Conservation (phyloP, 37 sponge, comb jelly and placozoan species). For the Tethya wilhelma region DNA sequence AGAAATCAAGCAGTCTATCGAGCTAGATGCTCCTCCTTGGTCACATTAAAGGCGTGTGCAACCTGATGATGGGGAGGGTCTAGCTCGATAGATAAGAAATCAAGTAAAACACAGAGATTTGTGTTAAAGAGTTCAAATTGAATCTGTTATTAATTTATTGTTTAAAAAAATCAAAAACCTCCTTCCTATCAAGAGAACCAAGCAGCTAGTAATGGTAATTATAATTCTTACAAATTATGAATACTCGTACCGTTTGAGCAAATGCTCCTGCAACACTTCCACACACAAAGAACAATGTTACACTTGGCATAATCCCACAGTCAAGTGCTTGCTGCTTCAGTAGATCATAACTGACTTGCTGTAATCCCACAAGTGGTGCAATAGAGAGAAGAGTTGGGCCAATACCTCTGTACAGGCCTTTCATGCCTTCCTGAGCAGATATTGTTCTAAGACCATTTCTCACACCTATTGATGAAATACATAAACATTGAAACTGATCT, state of each 20-base stretch:
- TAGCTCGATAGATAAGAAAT: neutral
- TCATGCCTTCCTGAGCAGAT: conserved; percentile 16
- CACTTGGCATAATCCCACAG: conserved; percentile 27
- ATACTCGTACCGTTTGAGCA: conserved; percentile 72
- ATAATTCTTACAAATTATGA: neutral
- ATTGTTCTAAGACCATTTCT: conserved; percentile 39
- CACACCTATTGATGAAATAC: conserved; percentile 21
- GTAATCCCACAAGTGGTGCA: conserved; percentile 78
- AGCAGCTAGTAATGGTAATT: no score
- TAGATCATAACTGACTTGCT: conserved; percentile 74
- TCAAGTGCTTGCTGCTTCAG: conserved; percentile 45
- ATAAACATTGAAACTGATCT: neutral
- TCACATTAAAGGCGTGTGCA: no score
- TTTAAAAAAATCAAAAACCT: no score
- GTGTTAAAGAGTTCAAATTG: no score
- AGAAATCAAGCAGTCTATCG: no score
- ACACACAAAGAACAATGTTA: conserved; percentile 58
- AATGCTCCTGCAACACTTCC: conserved; percentile 69
- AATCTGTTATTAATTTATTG: no score
- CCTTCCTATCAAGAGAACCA: no score
- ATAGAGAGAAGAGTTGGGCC: conserved; percentile 74
- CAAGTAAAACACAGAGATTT: no score
- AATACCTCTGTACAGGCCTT: conserved; percentile 64
- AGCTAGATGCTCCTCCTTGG: no score
- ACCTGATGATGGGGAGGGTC: no score